Evolutionary conservation across 1,140 invertebrate genomes (phyloP).

Genomic region (Drosophila aff.): DNA sequence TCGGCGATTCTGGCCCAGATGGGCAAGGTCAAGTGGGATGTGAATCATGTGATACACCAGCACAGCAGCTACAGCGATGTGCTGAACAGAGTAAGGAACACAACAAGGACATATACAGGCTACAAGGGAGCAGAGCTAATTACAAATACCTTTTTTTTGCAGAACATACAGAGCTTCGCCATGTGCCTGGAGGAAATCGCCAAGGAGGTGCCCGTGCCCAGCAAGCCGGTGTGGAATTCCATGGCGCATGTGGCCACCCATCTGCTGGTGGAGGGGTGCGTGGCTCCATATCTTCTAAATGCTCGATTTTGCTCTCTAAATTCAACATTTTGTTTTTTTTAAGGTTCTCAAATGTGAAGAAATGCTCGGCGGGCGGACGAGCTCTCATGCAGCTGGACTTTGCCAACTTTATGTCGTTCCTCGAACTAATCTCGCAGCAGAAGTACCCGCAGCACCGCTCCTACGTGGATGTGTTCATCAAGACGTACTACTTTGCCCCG

Average conservation of each 20-base stretch:
- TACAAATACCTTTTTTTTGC: constrained; percentile 49
- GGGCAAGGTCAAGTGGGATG: constrained; percentile 97
- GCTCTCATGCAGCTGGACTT: constrained; percentile 99
- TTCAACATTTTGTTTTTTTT: constrained; percentile 38
- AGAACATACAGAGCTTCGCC: constrained; percentile 93
- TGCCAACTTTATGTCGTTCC: constrained; percentile 96
- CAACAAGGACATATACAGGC: too few species aligned
- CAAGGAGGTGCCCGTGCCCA: constrained; percentile 89
- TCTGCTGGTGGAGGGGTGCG: constrained; percentile 96
- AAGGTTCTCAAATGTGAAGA: constrained; percentile 94
- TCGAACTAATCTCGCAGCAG: constrained; percentile 93
- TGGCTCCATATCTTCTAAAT: constrained; percentile 79
- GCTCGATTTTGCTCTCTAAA: neutral
- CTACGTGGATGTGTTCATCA: constrained; percentile 97
- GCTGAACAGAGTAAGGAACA: constrained; percentile 87
- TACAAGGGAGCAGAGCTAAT: neutral
- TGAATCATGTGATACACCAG: constrained; percentile 97
- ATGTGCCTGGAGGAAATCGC: constrained; percentile 90
- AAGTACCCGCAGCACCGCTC: constrained; percentile 95
- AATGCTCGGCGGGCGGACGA: constrained; percentile 97
- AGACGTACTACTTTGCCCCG: constrained; percentile 97
- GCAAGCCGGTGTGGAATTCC: constrained; percentile 93
- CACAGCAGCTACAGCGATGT: constrained; percentile 95
- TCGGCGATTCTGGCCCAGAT: constrained; percentile 92
- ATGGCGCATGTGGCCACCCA: constrained; percentile 93